Evolutionary conservation across 2,113 vertebrate genomes (phyloP).

Genomic region (Caretta caretta): DNA sequence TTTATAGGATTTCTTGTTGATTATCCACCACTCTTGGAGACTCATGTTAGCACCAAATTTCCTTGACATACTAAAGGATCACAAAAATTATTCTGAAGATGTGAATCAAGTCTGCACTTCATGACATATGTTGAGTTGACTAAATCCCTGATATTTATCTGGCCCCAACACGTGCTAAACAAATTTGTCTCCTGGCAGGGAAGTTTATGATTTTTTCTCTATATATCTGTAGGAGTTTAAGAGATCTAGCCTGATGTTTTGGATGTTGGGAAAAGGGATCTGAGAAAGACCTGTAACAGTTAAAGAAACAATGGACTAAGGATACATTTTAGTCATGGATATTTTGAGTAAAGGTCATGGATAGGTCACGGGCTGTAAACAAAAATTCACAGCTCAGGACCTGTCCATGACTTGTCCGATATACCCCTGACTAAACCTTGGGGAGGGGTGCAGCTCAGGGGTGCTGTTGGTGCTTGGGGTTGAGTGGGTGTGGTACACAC

Average conservation of each 20-base stretch:
- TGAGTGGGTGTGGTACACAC: no score
- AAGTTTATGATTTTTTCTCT: fast-evolving
- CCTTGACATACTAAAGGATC: fast-evolving
- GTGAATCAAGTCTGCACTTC: not conserved
- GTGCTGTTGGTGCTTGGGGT: no score
- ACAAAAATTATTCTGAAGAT: not conserved
- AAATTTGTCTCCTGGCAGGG: fast-evolving
- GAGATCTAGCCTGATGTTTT: fast-evolving
- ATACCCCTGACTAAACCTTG: no score
- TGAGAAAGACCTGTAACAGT: not conserved
- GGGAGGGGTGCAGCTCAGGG: no score
- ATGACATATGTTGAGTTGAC: fast-evolving
- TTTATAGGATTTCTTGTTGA: not conserved
- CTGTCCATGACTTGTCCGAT: no score
- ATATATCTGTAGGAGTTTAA: fast-evolving
- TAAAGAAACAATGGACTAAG: no score
- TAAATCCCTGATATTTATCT: fast-evolving
- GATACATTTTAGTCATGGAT: no score
- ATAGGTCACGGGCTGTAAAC: no score
- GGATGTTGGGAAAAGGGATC: fast-evolving
- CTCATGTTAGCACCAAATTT: no score
- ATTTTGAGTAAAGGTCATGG: no score
- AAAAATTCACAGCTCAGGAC: no score
- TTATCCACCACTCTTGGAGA: fast-evolving
- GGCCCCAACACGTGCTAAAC: fast-evolving